A percentile compares a stretch with the other conserved stretches of the same genome.
phyloP scores from a whole-genome alignment of 2,797 vertebrate species.

The Typhlichthys subterraneus region DNA sequence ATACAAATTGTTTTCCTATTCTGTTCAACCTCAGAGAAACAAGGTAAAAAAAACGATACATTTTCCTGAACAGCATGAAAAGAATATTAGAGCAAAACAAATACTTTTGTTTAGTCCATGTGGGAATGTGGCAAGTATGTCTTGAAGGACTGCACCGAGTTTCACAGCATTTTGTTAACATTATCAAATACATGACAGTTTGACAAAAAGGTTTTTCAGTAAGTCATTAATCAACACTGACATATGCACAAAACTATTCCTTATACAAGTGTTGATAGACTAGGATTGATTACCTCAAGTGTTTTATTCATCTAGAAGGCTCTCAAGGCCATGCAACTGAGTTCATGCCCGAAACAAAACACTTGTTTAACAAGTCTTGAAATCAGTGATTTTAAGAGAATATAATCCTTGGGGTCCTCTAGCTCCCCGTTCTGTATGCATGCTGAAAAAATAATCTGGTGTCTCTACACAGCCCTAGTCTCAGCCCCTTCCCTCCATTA shows the following conservation, averaged over 20 bases:
- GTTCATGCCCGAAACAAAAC: neutral
- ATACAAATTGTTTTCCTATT: neutral
- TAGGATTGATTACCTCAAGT: neutral
- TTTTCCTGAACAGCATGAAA: slow-evolving; percentile 3
- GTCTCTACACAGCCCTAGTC: too few species aligned
- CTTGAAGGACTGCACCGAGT: slow-evolving; percentile 2
- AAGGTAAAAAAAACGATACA: slow-evolving; percentile 3
- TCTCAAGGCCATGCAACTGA: neutral
- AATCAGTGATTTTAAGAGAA: too few species aligned
- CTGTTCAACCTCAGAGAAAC: neutral
- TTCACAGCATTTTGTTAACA: slow-evolving; percentile 1
- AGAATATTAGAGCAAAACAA: neutral
- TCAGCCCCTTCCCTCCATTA: too few species aligned
- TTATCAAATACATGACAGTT: slow-evolving; percentile 5
- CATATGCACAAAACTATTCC: slow-evolving; percentile 4
- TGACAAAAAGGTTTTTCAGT: slow-evolving; percentile 8
- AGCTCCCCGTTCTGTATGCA: too few species aligned
- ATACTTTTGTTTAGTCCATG: neutral
- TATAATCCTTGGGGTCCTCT: too few species aligned
- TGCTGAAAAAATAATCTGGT: too few species aligned
- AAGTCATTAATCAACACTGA: slow-evolving; percentile 4
- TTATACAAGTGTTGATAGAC: neutral
- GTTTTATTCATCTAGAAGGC: neutral
- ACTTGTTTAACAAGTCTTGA: neutral
- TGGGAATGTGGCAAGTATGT: neutral